A percentile compares a stretch with the other conserved stretches of the same genome.
Conservation (phyloP, 2,797 vertebrate genomes). For the Enteromius mattozi region DNA sequence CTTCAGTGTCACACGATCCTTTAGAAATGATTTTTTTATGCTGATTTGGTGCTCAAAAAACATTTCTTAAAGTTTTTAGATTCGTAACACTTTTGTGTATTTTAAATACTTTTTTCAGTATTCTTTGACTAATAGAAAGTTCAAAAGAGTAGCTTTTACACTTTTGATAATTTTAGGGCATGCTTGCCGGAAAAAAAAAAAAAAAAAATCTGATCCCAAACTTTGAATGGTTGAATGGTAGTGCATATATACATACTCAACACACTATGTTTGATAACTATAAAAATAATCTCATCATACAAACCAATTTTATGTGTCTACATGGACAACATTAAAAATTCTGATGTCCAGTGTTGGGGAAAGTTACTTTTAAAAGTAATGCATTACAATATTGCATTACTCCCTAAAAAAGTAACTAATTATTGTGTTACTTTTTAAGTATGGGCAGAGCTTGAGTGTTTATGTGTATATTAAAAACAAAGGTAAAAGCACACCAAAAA, state of each 20-base stretch:
- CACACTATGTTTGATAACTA: not conserved
- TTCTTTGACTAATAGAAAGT: not conserved
- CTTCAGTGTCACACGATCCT: not conserved
- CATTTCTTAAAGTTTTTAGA: not conserved
- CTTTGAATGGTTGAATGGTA: too few relatives aligned
- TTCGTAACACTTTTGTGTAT: not conserved
- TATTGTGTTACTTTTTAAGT: too few relatives aligned
- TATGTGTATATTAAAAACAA: too few relatives aligned
- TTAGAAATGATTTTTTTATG: not conserved
- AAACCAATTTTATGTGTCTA: not conserved
- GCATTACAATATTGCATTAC: too few relatives aligned
- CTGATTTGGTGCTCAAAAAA: not conserved
- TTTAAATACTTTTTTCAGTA: not conserved
- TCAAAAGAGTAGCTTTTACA: not conserved
- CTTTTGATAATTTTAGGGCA: not conserved
- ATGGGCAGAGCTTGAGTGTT: too few relatives aligned
- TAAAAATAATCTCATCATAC: not conserved
- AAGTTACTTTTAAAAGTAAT: too few relatives aligned
- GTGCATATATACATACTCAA: not conserved
- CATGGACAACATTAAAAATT: not conserved
- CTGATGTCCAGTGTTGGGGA: too few relatives aligned
- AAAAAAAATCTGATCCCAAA: not conserved
- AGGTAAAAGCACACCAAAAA: too few relatives aligned
- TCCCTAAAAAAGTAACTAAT: too few relatives aligned
- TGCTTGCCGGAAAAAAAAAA: not conserved